Evolutionary conservation across 2,888 invertebrate species (phyloP).

Genomic region (Caenorhabditis wallacei): DNA sequence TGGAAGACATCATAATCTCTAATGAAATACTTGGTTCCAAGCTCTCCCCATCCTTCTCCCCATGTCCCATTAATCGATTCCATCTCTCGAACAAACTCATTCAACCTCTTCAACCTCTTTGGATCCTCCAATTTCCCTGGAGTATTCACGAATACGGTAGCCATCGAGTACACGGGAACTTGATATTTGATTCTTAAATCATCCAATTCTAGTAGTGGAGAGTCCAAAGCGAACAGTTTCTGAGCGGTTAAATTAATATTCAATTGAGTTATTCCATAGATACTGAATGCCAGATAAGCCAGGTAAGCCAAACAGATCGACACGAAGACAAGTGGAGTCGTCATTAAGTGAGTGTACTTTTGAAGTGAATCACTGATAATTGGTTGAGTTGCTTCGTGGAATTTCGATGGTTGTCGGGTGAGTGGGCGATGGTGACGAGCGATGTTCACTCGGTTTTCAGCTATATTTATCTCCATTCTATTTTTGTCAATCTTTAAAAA

Average conservation of each 20-base stretch:
- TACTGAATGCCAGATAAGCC: slow-evolving; percentile 75
- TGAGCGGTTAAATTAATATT: slow-evolving; percentile 80
- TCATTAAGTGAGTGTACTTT: slow-evolving; percentile 73
- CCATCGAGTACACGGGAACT: slow-evolving; percentile 78
- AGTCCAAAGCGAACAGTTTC: slow-evolving; percentile 80
- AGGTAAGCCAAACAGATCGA: slow-evolving; percentile 76
- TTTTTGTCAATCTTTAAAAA: slow-evolving; percentile 62
- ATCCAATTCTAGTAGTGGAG: slow-evolving; percentile 75
- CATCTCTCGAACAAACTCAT: slow-evolving; percentile 80
- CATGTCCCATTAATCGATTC: slow-evolving; percentile 77
- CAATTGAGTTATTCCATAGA: slow-evolving; percentile 80
- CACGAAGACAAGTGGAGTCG: slow-evolving; percentile 74
- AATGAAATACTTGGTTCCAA: slow-evolving; percentile 79
- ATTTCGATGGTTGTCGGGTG: slow-evolving; percentile 79
- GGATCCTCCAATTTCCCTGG: slow-evolving; percentile 78
- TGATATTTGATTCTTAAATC: slow-evolving; percentile 76
- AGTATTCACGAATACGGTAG: slow-evolving; percentile 76
- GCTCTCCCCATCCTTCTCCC: slow-evolving; percentile 79
- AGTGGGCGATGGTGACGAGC: slow-evolving; percentile 71
- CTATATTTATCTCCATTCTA: slow-evolving; percentile 71
- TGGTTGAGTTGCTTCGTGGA: slow-evolving; percentile 82
- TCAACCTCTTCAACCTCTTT: slow-evolving; percentile 71
- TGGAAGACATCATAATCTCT: slow-evolving; percentile 81
- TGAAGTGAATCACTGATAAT: slow-evolving; percentile 75
- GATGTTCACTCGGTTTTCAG: slow-evolving; percentile 73